These are phyloP conservation scores for Leuctra nigra DNA, from an alignment of 2,888 invertebrate species.

Conservation along the genomic window DNA sequence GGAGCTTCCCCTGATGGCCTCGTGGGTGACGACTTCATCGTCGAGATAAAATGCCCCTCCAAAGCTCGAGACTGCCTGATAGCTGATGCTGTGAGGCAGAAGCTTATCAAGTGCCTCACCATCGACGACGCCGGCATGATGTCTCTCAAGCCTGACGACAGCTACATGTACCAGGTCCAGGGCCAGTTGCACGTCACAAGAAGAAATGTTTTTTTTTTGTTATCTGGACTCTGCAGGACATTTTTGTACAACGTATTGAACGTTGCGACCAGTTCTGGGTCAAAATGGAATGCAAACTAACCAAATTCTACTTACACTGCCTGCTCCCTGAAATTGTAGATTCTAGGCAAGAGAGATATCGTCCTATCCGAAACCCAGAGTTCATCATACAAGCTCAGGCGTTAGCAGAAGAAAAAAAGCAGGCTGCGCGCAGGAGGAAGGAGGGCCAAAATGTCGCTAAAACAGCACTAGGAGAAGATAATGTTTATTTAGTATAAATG, in stretches of 20 bases:
- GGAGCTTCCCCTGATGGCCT: conserved; percentile 18
- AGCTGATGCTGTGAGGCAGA: background rate
- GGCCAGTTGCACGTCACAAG: conserved; percentile 18
- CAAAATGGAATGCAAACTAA: conserved; percentile 10
- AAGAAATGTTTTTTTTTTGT: conserved; percentile 4
- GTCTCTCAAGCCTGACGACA: background rate
- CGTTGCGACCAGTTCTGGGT: conserved; percentile 13
- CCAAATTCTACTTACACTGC: conserved; percentile 13
- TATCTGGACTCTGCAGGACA: conserved; percentile 6
- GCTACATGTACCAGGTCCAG: conserved; percentile 16
- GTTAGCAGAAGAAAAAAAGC: too few species aligned
- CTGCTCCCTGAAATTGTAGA: conserved; percentile 17
- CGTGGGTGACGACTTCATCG: conserved; percentile 5
- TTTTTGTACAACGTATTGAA: conserved; percentile 12
- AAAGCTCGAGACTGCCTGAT: background rate
- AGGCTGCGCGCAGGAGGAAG: too few species aligned
- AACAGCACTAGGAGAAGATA: too few species aligned
- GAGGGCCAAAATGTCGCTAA: too few species aligned
- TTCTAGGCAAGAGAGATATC: background rate
- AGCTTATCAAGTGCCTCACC: background rate
- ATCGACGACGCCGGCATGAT: background rate
- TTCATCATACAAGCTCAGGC: too few species aligned
- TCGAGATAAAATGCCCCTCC: conserved; percentile 8
- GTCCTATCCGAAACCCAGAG: too few species aligned
- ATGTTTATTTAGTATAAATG: too few species aligned